These are phyloP conservation scores for Nephrotoma guestfalica DNA, from an alignment of 2,888 invertebrate genomes.

Conservation along the genomic window DNA sequence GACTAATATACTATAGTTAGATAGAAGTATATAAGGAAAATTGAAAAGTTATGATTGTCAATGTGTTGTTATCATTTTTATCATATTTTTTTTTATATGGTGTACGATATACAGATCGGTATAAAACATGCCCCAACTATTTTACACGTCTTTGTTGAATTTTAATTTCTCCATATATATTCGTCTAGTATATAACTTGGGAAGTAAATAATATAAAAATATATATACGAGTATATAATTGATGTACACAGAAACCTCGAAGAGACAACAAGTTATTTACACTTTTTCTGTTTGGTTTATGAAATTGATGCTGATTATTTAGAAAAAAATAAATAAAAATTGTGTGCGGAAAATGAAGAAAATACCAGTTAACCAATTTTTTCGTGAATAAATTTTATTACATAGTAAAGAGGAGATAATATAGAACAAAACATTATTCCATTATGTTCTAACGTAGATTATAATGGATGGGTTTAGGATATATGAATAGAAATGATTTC, in stretches of 20 bases:
- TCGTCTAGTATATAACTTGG: neutral
- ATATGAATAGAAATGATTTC: neutral
- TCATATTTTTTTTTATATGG: neutral
- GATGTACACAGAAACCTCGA: neutral
- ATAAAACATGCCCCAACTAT: neutral
- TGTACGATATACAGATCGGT: neutral
- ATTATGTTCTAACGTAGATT: neutral
- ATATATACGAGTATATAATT: neutral
- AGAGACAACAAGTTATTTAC: neutral
- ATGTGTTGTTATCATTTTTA: neutral
- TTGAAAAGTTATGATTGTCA: neutral
- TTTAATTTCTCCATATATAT: neutral
- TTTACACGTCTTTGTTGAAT: neutral
- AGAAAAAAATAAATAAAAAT: neutral
- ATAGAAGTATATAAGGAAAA: neutral
- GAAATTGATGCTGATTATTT: neutral
- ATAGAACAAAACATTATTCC: neutral
- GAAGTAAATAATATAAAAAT: neutral
- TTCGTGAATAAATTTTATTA: neutral
- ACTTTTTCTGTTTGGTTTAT: neutral
- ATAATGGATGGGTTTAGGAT: neutral
- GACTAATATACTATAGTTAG: neutral
- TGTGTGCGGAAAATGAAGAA: neutral
- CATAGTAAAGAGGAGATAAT: neutral
- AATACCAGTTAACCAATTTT: neutral